These are phyloP conservation scores for Liopterus haemorrhoidalis DNA, from an alignment of 2,888 invertebrate species.

Conservation along the genomic window DNA sequence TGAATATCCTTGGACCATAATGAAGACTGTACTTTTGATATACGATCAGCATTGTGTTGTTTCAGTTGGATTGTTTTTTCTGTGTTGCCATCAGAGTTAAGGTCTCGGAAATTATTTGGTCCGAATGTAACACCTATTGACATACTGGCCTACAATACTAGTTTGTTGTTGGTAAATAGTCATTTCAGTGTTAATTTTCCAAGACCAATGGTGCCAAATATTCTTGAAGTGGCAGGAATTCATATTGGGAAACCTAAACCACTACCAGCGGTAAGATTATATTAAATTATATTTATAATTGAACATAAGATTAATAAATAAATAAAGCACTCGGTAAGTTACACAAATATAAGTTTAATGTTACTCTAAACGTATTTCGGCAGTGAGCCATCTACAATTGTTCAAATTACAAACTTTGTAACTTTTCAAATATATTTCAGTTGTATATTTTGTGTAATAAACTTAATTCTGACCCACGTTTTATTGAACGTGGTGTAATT, in stretches of 20 bases:
- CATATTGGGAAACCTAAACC: constrained; percentile 47
- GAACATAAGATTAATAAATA: no score
- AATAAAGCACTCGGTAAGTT: no score
- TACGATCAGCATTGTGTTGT: background rate
- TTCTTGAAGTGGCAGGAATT: constrained; percentile 54
- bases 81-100: constrained; percentile 37
- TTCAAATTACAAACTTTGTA: no score
- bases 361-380: no score
- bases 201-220: constrained; percentile 50
- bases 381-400: no score
- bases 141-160: constrained; percentile 48
- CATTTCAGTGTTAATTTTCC: constrained; percentile 54
- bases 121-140: constrained; percentile 46
- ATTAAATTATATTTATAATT: no score
- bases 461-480: no score
- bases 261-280: constrained; percentile 45
- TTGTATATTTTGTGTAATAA: no score
- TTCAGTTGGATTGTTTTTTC: constrained; percentile 18
- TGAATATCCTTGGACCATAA: no score
- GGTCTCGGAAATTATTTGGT: constrained; percentile 51
- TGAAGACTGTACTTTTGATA: background rate
- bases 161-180: constrained; percentile 52
- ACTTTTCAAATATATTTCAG: no score
- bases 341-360: no score
- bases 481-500: no score